Evolutionary conservation across 64 coral and sea anemone genomes (phyloP).

Genomic region (Actinia tenebrosa): DNA sequence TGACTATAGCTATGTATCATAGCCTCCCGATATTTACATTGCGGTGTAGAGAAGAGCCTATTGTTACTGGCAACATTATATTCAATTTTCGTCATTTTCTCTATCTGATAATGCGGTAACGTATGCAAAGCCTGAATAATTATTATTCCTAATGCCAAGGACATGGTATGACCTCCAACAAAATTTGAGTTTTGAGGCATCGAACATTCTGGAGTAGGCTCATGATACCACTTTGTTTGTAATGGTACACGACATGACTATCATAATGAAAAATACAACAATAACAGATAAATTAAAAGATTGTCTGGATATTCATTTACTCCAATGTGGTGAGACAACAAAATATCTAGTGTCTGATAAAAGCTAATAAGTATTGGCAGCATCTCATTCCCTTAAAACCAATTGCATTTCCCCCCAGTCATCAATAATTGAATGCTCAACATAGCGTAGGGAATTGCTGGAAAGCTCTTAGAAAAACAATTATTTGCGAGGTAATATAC

Average conservation of each 20-base stretch:
- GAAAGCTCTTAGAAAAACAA: neutral
- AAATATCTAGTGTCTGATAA: neutral
- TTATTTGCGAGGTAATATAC: neutral
- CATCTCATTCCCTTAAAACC: neutral
- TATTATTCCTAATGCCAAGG: neutral
- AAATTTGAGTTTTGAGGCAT: no score
- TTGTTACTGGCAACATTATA: no score
- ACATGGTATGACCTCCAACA: neutral
- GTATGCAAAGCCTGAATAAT: neutral
- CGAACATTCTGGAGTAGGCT: neutral
- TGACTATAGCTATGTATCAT: no score
- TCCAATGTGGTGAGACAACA: neutral
- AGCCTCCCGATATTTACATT: no score
- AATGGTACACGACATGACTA: neutral
- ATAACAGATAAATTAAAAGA: neutral
- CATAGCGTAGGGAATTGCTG: neutral
- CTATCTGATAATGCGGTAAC: neutral
- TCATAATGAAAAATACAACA: neutral
- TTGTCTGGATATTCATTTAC: neutral
- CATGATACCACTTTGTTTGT: no score
- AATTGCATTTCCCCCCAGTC: neutral
- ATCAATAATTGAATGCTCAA: neutral
- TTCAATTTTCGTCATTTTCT: no score
- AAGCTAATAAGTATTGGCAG: neutral
- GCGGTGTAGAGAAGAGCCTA: no score